Percentiles rank a stretch among this genome's conserved stretches.
Conservation (phyloP, 2,797 vertebrate species). For the Neosilurus hyrtlii region DNA sequence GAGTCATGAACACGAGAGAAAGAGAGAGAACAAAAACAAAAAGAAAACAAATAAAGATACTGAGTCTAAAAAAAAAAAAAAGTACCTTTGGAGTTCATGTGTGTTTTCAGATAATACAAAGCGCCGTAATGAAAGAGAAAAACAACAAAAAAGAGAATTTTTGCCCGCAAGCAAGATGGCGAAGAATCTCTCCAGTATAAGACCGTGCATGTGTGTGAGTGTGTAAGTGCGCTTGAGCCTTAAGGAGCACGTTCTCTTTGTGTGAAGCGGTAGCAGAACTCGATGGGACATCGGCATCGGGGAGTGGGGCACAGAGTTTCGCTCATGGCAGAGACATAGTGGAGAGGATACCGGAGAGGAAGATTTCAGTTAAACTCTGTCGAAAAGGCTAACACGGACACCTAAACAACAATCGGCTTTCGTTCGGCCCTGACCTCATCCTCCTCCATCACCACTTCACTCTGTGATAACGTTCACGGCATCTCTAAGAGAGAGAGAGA, state of each 20-base stretch:
- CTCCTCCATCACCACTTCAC: background rate
- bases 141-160: slow-evolving; percentile 72
- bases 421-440: slow-evolving; percentile 2
- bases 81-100: slow-evolving; percentile 79
- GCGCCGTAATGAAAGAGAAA: slow-evolving; percentile 78
- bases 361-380: slow-evolving; percentile 68
- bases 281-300: slow-evolving; percentile 72
- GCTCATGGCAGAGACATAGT: slow-evolving; percentile 70
- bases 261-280: slow-evolving; percentile 65
- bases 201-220: slow-evolving; percentile 28
- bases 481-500: slow-evolving; percentile 17
- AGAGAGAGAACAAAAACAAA: slow-evolving; percentile 35
- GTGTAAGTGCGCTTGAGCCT: slow-evolving; percentile 60
- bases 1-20: slow-evolving; percentile 61
- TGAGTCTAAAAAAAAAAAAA: slow-evolving; percentile 65
- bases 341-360: slow-evolving; percentile 47
- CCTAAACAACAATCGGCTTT: background rate
- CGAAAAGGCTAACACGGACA: background rate
- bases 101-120: slow-evolving; percentile 80
- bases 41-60: slow-evolving; percentile 54
- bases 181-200: slow-evolving; percentile 66
- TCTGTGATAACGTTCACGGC: background rate
- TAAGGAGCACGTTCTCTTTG: slow-evolving; percentile 76
- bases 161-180: slow-evolving; percentile 71
- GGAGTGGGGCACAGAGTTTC: slow-evolving; percentile 72